phyloP scores from a whole-genome alignment of 2,797 vertebrate genomes.

The Pithecia hirsuta region DNA sequence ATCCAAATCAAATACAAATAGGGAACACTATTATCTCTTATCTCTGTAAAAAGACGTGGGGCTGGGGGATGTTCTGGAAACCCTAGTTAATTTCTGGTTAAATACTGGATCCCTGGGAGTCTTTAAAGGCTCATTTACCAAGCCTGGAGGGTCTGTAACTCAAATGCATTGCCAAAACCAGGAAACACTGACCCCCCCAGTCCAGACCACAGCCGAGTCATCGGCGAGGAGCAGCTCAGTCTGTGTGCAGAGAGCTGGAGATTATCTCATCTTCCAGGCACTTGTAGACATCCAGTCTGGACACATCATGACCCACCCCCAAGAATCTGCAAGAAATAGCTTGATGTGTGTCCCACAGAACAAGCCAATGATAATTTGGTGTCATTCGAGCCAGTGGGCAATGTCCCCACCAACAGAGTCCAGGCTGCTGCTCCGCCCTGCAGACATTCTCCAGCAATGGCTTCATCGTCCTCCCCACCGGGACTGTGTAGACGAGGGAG shows the following conservation, averaged over 20 bases:
- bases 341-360: not conserved
- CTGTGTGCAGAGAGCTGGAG: accelerated
- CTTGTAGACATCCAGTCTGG: accelerated
- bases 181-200: too few relatives aligned
- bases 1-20: not conserved
- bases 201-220: not conserved
- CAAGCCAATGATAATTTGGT: not conserved
- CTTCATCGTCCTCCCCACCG: accelerated
- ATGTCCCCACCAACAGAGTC: accelerated
- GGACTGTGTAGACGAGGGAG: not conserved
- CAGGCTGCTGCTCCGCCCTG: not conserved
- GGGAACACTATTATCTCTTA: accelerated
- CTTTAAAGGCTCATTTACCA: not conserved
- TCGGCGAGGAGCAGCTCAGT: not conserved
- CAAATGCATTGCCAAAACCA: not conserved
- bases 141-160: not conserved
- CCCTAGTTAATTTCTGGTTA: not conserved
- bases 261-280: too few relatives aligned
- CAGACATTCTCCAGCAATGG: not conserved
- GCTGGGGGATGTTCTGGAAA: not conserved
- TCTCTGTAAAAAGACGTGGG: not conserved
- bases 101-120: not conserved
- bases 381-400: accelerated
- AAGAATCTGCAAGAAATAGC: accelerated
- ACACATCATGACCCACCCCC: accelerated